phyloP scores from a whole-genome alignment of 2,113 vertebrate genomes.

The Crotalus viridis region DNA sequence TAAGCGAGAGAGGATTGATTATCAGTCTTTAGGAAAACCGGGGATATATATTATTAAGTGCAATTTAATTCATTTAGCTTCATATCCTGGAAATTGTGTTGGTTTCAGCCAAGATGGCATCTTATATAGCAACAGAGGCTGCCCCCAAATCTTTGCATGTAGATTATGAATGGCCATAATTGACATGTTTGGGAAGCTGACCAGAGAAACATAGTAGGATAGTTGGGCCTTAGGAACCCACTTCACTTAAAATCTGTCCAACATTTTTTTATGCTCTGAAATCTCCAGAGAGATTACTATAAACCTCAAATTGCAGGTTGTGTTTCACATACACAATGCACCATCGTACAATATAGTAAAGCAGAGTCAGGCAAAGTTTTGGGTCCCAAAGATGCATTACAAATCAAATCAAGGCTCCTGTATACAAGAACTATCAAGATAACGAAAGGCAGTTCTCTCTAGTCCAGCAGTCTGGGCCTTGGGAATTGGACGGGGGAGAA shows the following conservation, averaged over 20 bases:
- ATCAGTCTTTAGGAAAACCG: not conserved
- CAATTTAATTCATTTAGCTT: not conserved
- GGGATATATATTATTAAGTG: not conserved
- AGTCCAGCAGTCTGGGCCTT: not conserved
- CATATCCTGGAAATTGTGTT: not conserved
- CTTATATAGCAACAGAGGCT: not conserved
- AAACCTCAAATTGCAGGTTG: too few species aligned
- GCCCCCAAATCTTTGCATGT: not conserved
- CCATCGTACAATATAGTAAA: not conserved
- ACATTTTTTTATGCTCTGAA: not conserved
- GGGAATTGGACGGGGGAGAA: not conserved
- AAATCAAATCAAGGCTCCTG: not conserved
- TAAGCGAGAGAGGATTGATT: constrained; percentile 20
- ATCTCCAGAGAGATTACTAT: not conserved
- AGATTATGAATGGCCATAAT: not conserved
- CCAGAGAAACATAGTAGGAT: not conserved
- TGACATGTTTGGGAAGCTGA: not conserved
- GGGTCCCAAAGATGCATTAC: not conserved
- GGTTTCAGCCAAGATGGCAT: not conserved
- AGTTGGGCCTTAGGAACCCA: not conserved
- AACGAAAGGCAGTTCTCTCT: not conserved
- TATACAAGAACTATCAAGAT: not conserved
- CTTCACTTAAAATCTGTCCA: not conserved
- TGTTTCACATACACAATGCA: not conserved
- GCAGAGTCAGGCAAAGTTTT: not conserved